These are phyloP conservation scores for Hydrozoanthus tunicans DNA, from an alignment of 64 coral and sea anemone genomes.

Conservation along the genomic window DNA sequence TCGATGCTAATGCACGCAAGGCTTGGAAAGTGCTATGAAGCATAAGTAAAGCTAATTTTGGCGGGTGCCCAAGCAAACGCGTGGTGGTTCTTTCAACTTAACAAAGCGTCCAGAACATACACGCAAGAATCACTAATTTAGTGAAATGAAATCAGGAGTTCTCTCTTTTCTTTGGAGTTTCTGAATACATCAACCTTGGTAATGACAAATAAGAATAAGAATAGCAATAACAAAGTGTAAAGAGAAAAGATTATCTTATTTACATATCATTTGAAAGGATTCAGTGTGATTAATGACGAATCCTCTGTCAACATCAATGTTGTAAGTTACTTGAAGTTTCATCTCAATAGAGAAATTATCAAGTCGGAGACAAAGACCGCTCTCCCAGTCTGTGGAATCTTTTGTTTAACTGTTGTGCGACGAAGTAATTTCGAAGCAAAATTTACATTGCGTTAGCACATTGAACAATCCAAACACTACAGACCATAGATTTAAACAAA, in stretches of 20 bases:
- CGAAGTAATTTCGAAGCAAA: constrained; percentile 40
- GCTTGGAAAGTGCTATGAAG: constrained; percentile 36
- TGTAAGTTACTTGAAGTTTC: constrained; percentile 71
- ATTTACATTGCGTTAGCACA: constrained; percentile 60
- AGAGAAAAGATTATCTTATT: constrained; percentile 86
- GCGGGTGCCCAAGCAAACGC: constrained; percentile 66
- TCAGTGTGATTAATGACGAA: constrained; percentile 88
- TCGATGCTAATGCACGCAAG: constrained; percentile 56
- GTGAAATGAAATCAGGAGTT: constrained; percentile 76
- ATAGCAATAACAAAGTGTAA: constrained; percentile 77
- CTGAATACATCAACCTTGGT: constrained; percentile 73
- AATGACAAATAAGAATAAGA: constrained; percentile 84
- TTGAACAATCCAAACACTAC: constrained; percentile 48
- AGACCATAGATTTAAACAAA: constrained; percentile 37
- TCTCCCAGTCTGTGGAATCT: constrained; percentile 36
- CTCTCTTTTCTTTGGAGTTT: constrained; percentile 62
- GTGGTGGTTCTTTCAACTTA: constrained; percentile 71
- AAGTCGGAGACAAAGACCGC: constrained; percentile 36
- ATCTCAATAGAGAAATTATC: constrained; percentile 72
- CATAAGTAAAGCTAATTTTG: constrained; percentile 52
- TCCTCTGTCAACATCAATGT: constrained; percentile 76
- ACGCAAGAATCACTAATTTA: constrained; percentile 67
- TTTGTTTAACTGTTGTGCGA: constrained; percentile 34
- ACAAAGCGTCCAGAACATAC: constrained; percentile 44
- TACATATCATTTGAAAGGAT: constrained; percentile 86